Percentiles rank a stretch among this genome's conserved stretches.
Evolutionary conservation across 1,140 invertebrate species (phyloP).

Genomic region (Apis florea): DNA sequence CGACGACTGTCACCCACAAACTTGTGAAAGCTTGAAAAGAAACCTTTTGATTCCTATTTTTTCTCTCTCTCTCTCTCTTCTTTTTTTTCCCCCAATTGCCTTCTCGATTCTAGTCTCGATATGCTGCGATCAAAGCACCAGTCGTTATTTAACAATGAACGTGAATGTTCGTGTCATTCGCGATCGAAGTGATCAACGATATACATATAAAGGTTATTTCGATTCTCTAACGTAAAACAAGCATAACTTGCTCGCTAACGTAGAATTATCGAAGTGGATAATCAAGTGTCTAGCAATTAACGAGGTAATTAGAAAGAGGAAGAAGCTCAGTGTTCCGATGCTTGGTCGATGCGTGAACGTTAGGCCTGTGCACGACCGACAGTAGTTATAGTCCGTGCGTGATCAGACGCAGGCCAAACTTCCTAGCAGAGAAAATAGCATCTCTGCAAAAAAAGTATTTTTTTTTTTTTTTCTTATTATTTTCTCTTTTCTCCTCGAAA

Average conservation of each 20-base stretch:
- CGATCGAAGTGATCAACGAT: constrained; percentile 11
- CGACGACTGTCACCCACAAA: constrained; percentile 5
- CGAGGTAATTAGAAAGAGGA: constrained; percentile 30
- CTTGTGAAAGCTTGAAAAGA: constrained; percentile 20
- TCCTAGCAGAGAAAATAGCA: not conserved
- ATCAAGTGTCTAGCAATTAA: not conserved
- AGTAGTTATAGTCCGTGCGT: constrained; percentile 20
- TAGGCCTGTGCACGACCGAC: constrained; percentile 38
- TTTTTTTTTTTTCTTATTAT: not conserved
- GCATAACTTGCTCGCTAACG: not conserved
- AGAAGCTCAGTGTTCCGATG: constrained; percentile 32
- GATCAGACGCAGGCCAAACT: constrained; percentile 32
- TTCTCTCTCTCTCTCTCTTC: no score
- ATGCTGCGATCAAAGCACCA: constrained; percentile 22
- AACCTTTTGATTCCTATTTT: not conserved
- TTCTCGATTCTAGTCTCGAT: constrained; percentile 3
- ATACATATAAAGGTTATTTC: not conserved
- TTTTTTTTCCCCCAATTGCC: not conserved
- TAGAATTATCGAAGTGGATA: constrained; percentile 5
- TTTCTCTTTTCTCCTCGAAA: not conserved
- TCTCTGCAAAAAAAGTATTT: constrained; percentile 5
- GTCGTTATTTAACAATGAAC: constrained; percentile 23
- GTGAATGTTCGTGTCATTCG: not conserved
- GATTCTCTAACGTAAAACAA: not conserved
- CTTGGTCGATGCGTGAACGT: constrained; percentile 44